Evolutionary conservation across 2,888 invertebrate species (phyloP).

Genomic region (Rhagonycha lutea): DNA sequence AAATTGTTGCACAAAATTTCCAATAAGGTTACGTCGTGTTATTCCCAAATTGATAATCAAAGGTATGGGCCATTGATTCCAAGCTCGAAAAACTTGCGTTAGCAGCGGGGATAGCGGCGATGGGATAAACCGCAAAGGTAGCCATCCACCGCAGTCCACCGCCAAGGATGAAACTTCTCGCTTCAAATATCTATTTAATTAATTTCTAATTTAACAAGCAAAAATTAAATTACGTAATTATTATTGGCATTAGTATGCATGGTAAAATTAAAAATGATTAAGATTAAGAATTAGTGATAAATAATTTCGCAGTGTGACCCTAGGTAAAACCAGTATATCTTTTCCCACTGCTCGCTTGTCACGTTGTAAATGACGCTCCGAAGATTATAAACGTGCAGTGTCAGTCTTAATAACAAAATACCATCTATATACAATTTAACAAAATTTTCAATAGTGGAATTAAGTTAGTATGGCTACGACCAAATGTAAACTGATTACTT

Average conservation of each 20-base stretch:
- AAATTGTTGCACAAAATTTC: no score
- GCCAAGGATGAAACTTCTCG: no score
- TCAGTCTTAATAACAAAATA: background rate
- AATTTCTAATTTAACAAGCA: no score
- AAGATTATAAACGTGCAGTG: background rate
- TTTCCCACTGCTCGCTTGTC: background rate
- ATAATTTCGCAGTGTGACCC: background rate
- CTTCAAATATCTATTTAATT: no score
- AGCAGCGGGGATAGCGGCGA: no score
- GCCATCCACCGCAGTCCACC: no score
- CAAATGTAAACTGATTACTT: background rate
- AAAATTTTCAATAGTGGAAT: background rate
- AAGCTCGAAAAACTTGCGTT: no score
- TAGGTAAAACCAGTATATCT: conserved; percentile 2
- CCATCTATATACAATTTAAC: background rate
- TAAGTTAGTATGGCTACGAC: background rate
- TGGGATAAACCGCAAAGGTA: no score
- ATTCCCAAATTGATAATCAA: no score
- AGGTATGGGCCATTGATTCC: no score
- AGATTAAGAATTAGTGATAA: background rate
- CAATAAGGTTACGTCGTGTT: no score
- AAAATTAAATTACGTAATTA: background rate
- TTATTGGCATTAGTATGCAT: background rate
- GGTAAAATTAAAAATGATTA: background rate
- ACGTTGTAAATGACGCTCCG: background rate